Base-by-base conservation (phyloP, 2,797 vertebrate genomes). In the Channa striata region DNA sequence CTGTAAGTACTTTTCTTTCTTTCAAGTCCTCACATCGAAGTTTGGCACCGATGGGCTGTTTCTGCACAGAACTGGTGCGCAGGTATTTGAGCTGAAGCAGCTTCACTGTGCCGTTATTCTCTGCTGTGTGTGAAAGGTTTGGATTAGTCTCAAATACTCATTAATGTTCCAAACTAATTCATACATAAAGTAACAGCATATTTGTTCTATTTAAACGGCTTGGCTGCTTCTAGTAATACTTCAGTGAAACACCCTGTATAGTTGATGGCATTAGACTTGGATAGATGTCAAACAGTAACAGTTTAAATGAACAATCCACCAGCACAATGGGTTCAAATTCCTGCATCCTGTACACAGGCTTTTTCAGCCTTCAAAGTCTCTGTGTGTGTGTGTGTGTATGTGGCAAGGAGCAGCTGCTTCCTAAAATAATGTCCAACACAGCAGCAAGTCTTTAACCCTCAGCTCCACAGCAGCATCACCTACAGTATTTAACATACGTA, bases 1-100 rank as follows among this genome's bases (percentile, higher is more conserved):
- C 21, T 46, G 94, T 95, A 78, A 95, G 94, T 94, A 90, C 52
- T 14, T 30, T 69, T 60, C 2, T 5, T 2, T 37, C 0, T 30
- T 63, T 54, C 0, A 3, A n/a, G n/a, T n/a, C n/a, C n/a, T n/a
- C n/a, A n/a, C n/a, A n/a, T n/a, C n/a, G n/a, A n/a, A n/a, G n/a
- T n/a, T n/a, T n/a, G n/a, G n/a, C n/a, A n/a, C n/a, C n/a, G n/a
- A n/a, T n/a, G n/a, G n/a, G n/a, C n/a, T n/a, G n/a, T 1, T 8
- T 42, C 2, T 42, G 34, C 44, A 36, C 6, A 16, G 11, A 61
- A 25, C 69, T 19, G 0, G 40, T 74, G 48, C 64, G 25, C n/a
- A 58, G 11, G 1, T 23, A 0, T 36, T 0, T 0, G 20, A 51
- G 46, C 39, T 59, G 12, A n/a, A n/a, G n/a, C n/a, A n/a, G n/a